Evolutionary conservation across 2,113 vertebrate species (phyloP), one percentile per base, ranked within the genome.

Genomic region (Suncus etruscus): DNA sequence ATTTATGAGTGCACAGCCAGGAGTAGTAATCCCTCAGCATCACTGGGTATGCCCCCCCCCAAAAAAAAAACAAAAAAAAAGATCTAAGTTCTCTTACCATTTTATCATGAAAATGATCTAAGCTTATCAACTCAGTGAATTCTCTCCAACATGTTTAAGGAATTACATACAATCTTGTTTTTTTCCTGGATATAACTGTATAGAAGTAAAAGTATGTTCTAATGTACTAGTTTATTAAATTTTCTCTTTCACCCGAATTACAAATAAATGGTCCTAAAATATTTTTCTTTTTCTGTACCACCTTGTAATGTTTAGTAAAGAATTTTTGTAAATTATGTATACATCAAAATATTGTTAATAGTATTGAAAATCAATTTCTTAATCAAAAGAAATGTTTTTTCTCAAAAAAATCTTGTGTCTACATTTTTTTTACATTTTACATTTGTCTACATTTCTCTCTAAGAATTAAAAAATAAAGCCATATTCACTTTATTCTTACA

Each of bases 381-480:
- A 54, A 14, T 54, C n/a, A n/a, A n/a, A 86, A 22, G 86, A 39
- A 39, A 39, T 39, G 5, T 39, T 39, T 39, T 39, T 39, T 39
- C 39, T 39, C 39, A 39, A 39, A 39, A 39, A 39, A 39, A 39
- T 39, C 39, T 39, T 39, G 3, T 39, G 39, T 39, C 39, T 39
- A 39, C 39, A 39, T 39, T 39, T 39, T 39, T 39, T 1, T 50
- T 48, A 74, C 47, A 87, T 91, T 32, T 75, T 90, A 27, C 70
- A 91, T 81, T 20, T 22, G 15, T 68, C 27, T 22, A 48, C 7
- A 27, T 51, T 22, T 81, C 25, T 82, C 72, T 58, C 50, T 75
- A 91, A 91, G 54, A 94, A 82, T 11, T 91, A 25, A 87, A 92
- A 91, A 82, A 74, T 29, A 65, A 25, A 54, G 24, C 18, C 61